Base-by-base conservation (phyloP, 2,888 invertebrate genomes). In the Oxycera nigricornis region DNA sequence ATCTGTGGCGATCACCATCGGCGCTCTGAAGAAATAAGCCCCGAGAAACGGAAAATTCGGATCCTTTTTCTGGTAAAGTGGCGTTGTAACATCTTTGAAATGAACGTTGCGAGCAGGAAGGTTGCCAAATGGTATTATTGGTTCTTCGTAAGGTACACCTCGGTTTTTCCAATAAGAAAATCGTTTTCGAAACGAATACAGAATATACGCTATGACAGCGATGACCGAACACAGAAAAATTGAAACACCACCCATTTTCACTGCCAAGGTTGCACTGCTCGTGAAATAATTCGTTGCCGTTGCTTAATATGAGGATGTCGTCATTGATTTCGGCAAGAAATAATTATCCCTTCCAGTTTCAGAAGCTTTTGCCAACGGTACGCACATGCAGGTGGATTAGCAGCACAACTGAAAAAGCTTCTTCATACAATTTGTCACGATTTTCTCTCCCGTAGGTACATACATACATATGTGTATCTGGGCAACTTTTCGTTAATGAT, bases 1-100 rank as follows among this genome's bases (percentile, higher is more conserved):
- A 4, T 55, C 22, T 35, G 81, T 75, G n/a, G 82, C 76, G 20
- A 85, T 24, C 1, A 82, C 75, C 50, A 80, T 79, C 0, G 85
- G 84, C 9, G 79, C 81, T 0, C 81, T 67, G 30, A 81, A 79
- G 3, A 81, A 80, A 78, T 80, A 86, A 75, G 83, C 80, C 0
- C 85, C 85, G 11, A 81, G 78, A 72, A 84, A 83, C 0, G 83
- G 83, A 26, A 20, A 17, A 57, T 74, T 73, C 4, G 26, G 50
- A 50, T 73, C 73, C 7, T 28, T 55, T 72, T 77, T 77, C 74
- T 81, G 81, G 75, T 80, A 81, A 73, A 81, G 79, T 35, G 76
- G 57, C 59, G 83, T 82, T 75, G 81, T 79, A 0, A 79, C 73
- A 2, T 79, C 78, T 9, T 82, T 78, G 0, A 81, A 79, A 31